A percentile compares a stretch with the other conserved stretches of the same genome.
These are phyloP conservation scores for Cyphomyrus discorhynchus DNA, from an alignment of 2,113 vertebrate genomes.

Conservation along the genomic window DNA sequence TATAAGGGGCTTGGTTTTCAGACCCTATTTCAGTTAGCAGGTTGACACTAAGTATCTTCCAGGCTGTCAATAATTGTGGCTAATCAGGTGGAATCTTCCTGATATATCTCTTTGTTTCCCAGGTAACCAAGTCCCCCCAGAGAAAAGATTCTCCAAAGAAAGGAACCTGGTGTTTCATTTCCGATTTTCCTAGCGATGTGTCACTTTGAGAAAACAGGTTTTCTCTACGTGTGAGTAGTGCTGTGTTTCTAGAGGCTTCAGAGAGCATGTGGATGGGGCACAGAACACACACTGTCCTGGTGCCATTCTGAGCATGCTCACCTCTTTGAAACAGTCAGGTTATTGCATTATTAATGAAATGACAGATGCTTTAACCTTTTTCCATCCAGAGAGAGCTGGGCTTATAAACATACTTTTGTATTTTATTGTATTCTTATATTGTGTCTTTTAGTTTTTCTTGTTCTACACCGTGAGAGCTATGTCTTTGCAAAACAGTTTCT, in stretches of 20 bases:
- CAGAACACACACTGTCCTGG: not conserved
- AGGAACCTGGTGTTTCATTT: not conserved
- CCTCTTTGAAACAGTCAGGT: not conserved
- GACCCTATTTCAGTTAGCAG: not conserved
- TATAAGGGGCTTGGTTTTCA: not conserved
- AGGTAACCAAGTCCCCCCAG: not conserved
- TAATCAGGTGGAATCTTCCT: not conserved
- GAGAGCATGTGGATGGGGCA: not conserved
- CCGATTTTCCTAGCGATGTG: not conserved
- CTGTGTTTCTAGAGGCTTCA: not conserved
- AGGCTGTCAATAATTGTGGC: not conserved
- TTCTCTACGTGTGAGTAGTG: not conserved
- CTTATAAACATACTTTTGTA: not conserved
- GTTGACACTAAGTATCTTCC: not conserved
- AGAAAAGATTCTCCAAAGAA: not conserved
- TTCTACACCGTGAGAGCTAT: not conserved
- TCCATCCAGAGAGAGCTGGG: not conserved
- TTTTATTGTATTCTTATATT: not conserved
- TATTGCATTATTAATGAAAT: not conserved
- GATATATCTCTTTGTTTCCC: not conserved
- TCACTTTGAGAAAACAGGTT: not conserved
- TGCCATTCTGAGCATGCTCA: not conserved
- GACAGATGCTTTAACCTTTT: not conserved
- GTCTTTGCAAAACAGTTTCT: not conserved
- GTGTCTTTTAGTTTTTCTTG: not conserved